phyloP scores from a whole-genome alignment of 2,888 invertebrate species.

The Argynnis bischoffii region DNA sequence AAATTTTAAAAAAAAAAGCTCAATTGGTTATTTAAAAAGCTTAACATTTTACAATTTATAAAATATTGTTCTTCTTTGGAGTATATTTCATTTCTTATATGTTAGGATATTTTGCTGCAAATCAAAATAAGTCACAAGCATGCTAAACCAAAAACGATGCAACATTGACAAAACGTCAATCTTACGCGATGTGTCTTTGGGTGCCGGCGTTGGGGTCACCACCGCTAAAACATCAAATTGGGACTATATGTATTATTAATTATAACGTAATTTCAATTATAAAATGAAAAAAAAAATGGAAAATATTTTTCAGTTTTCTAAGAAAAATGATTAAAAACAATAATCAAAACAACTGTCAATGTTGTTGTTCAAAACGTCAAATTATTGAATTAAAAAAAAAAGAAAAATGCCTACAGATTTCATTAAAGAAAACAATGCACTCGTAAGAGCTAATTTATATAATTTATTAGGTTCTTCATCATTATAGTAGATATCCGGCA shows the following conservation, averaged over 20 bases:
- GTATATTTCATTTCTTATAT: neutral
- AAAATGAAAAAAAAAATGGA: neutral
- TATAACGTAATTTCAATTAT: conserved; percentile 11
- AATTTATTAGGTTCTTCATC: no score
- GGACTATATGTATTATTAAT: neutral
- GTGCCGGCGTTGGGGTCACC: conserved; percentile 57
- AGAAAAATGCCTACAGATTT: no score
- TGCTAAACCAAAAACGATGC: conserved; percentile 46
- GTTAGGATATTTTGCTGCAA: conserved; percentile 20
- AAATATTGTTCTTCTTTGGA: neutral
- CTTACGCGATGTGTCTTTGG: conserved; percentile 66
- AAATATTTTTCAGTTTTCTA: no score
- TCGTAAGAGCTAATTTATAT: no score
- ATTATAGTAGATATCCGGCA: no score
- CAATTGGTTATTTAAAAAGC: conserved; percentile 6
- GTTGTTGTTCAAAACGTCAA: no score
- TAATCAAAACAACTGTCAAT: no score
- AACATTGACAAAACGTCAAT: conserved; percentile 44
- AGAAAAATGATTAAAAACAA: no score
- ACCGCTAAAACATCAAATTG: conserved; percentile 54
- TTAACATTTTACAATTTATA: neutral
- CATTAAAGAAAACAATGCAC: no score
- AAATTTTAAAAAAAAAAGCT: conserved; percentile 16
- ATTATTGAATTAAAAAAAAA: no score
- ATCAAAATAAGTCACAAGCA: conserved; percentile 34